A percentile compares a stretch with the other conserved stretches of the same genome.
Evolutionary conservation across 2,113 vertebrate genomes (phyloP).

Genomic region (Hemichromis elongatus): DNA sequence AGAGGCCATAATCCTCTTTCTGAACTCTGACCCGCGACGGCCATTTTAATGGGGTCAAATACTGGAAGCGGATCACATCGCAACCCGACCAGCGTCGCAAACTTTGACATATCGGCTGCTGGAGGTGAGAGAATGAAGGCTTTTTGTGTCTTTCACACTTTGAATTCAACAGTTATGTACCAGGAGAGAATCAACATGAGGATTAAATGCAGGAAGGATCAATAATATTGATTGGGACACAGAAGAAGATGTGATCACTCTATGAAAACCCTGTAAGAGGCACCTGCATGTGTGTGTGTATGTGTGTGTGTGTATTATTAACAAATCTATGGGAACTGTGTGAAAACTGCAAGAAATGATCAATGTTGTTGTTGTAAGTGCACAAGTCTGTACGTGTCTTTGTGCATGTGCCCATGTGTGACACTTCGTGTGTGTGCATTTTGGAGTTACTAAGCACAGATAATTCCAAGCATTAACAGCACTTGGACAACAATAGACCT

Average conservation of each 20-base stretch:
- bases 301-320: background rate
- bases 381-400: slow-evolving; percentile 6
- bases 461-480: slow-evolving; percentile 60
- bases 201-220: slow-evolving; percentile 40
- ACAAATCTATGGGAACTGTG: background rate
- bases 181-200: slow-evolving; percentile 36
- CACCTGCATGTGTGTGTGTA: background rate
- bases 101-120: background rate
- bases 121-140: background rate
- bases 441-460: slow-evolving; percentile 52
- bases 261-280: background rate
- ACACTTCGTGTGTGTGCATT: slow-evolving; percentile 8
- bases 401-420: slow-evolving; percentile 8
- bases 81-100: background rate
- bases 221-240: slow-evolving; percentile 37
- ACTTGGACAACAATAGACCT: slow-evolving; percentile 60
- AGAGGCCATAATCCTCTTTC: slow-evolving; percentile 50
- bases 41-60: slow-evolving; percentile 56
- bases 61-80: slow-evolving; percentile 47
- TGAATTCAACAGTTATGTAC: slow-evolving; percentile 11
- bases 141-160: slow-evolving; percentile 6
- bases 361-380: background rate
- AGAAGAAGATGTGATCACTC: background rate
- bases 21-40: slow-evolving; percentile 43
- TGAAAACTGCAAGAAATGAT: background rate